A percentile compares a stretch with the other conserved stretches of the same genome.
Conservation (phyloP, 1,140 invertebrate species). For the Eurytemora carolleeae region DNA sequence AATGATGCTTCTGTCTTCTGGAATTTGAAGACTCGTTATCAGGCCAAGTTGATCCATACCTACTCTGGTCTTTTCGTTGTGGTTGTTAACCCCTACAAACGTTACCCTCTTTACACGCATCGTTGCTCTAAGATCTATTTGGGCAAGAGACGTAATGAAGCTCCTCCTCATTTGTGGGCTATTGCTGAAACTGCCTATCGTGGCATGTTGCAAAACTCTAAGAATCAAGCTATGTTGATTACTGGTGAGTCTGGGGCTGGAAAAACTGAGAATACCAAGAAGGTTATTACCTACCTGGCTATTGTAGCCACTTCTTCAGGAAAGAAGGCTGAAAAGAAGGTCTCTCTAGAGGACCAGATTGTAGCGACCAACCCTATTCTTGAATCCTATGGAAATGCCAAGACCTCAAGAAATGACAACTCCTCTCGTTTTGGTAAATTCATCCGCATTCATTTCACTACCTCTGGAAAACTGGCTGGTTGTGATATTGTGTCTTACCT, state of each 20-base stretch:
- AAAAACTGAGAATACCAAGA: too few species aligned
- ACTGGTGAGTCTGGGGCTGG: too few species aligned
- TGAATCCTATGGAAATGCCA: too few species aligned
- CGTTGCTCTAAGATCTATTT: conserved; percentile 92
- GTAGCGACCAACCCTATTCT: too few species aligned
- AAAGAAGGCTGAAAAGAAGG: conserved; percentile 58
- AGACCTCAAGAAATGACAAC: too few species aligned
- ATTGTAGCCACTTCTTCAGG: conserved; percentile 46
- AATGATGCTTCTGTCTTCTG: conserved; percentile 99
- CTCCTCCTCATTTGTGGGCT: too few species aligned
- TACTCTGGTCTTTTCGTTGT: conserved; percentile 99
- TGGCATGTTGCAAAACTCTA: conserved; percentile 97
- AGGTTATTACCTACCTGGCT: too few species aligned
- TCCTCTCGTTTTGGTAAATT: conserved; percentile 99
- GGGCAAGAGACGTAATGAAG: too few species aligned
- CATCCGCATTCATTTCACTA: conserved; percentile 99
- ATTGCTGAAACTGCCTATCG: conserved; percentile 99
- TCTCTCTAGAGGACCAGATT: too few species aligned
- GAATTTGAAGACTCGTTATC: conserved; percentile 91
- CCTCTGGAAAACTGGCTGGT: too few species aligned
- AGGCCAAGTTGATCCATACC: conserved; percentile 32
- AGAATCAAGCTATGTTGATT: conserved; percentile 52
- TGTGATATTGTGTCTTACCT: too few species aligned
- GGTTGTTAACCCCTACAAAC: too few species aligned
- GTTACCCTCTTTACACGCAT: conserved; percentile 94